phyloP scores from a whole-genome alignment of 2,113 vertebrate genomes.

The Coturnix japonica region DNA sequence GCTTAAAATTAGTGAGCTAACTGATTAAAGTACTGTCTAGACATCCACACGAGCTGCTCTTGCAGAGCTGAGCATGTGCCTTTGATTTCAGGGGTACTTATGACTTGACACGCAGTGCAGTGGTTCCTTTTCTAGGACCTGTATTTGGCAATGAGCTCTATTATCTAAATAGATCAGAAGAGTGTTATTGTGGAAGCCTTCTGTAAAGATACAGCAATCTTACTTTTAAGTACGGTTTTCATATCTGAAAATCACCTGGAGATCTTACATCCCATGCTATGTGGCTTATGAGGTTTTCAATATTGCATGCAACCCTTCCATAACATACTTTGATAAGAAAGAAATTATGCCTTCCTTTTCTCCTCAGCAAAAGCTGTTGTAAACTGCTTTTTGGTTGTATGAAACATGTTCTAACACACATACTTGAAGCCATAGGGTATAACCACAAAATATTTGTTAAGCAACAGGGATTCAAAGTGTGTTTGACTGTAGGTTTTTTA shows the following conservation, averaged over 20 bases:
- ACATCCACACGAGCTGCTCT: background rate
- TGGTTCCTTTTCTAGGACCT: background rate
- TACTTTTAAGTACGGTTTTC: background rate
- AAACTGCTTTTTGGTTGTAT: background rate
- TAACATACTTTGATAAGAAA: background rate
- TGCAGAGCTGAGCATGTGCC: accelerated
- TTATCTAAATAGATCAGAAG: too few species aligned
- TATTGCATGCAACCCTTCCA: background rate
- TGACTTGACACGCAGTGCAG: background rate
- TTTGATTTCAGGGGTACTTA: background rate
- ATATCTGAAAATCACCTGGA: background rate
- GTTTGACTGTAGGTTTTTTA: background rate
- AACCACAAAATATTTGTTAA: background rate
- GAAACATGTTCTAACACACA: background rate
- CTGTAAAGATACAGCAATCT: background rate
- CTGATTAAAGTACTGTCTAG: background rate
- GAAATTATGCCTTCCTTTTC: background rate
- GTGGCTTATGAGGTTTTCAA: background rate
- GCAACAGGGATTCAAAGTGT: background rate
- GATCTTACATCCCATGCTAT: background rate
- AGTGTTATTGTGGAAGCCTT: background rate
- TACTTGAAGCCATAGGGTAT: background rate
- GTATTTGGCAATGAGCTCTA: accelerated
- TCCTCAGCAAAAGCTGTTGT: background rate
- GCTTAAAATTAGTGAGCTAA: background rate